Evolutionary conservation across 2,888 invertebrate species (phyloP).

Genomic region (Nezara viridula): DNA sequence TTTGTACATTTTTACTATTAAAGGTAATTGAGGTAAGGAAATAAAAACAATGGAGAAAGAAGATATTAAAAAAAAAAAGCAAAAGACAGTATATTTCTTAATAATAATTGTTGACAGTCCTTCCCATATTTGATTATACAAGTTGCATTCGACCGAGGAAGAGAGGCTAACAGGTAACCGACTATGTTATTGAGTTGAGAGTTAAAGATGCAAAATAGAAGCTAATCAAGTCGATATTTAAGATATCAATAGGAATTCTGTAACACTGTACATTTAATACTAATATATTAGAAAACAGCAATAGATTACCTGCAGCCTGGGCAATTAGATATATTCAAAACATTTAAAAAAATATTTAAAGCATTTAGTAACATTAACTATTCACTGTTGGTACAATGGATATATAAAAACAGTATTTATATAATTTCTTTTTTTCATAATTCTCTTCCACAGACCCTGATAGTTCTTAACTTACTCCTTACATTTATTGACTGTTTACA

Average conservation of each 20-base stretch:
- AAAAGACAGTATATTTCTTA: slow-evolving; percentile 49
- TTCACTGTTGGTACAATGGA: not conserved
- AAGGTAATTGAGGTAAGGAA: not conserved
- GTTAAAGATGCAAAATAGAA: not conserved
- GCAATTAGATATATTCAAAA: not conserved
- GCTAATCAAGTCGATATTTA: not conserved
- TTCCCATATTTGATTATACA: slow-evolving; percentile 59
- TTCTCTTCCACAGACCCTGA: slow-evolving; percentile 22
- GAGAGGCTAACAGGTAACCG: slow-evolving; percentile 22
- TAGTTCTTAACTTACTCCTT: slow-evolving; percentile 8
- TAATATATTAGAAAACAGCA: not conserved
- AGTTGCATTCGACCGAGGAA: slow-evolving; percentile 9
- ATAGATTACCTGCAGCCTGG: not conserved
- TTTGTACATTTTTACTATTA: too few relatives aligned
- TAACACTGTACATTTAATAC: not conserved
- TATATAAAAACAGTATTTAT: slow-evolving; percentile 17
- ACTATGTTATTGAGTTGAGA: not conserved
- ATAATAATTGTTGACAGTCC: slow-evolving; percentile 59
- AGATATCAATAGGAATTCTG: not conserved
- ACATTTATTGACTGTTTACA: slow-evolving; percentile 11
- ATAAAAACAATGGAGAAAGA: not conserved
- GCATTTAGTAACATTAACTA: not conserved
- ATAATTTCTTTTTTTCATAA: slow-evolving; percentile 3
- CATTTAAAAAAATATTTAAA: slow-evolving; percentile 1
- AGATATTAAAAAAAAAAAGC: slow-evolving; percentile 39